Percentiles rank a stretch among this genome's conserved stretches.
Conservation (phyloP, 1,140 invertebrate species). For the Eufriesea mexicana region DNA sequence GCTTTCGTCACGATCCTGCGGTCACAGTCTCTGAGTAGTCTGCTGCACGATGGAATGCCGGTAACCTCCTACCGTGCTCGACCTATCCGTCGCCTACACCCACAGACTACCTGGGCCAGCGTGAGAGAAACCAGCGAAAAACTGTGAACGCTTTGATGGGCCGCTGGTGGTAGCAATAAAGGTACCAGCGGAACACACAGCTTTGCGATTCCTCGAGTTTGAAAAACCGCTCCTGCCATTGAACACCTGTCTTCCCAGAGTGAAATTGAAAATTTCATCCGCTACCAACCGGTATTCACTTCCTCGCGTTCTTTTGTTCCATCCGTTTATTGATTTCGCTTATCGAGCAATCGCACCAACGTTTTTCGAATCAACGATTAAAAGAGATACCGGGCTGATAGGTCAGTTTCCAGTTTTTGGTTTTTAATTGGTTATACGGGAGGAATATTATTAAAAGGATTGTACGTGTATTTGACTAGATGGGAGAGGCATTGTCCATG, state of each 20-base stretch:
- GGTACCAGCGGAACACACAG: not conserved
- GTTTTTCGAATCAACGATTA: not conserved
- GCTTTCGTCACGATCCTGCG: constrained; percentile 76
- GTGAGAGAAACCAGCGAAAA: constrained; percentile 39
- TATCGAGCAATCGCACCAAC: not conserved
- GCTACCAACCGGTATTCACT: not conserved
- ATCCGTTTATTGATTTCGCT: not conserved
- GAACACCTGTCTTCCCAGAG: not conserved
- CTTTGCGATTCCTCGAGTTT: not conserved
- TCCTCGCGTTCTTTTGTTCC: too few relatives aligned
- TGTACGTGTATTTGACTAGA: too few relatives aligned
- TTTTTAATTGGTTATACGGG: too few relatives aligned
- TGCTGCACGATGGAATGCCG: constrained; percentile 47
- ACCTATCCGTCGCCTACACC: constrained; percentile 28
- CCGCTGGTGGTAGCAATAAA: constrained; percentile 24
- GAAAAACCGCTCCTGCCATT: not conserved
- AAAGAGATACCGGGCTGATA: too few relatives aligned
- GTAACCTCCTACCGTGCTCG: constrained; percentile 15
- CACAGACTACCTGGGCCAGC: constrained; percentile 14
- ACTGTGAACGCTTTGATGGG: constrained; percentile 34
- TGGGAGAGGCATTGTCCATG: too few relatives aligned
- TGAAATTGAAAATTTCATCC: constrained; percentile 14
- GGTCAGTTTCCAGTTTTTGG: too few relatives aligned
- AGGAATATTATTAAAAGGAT: too few relatives aligned
- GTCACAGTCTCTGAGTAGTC: constrained; percentile 66